Evolutionary conservation across 2,113 vertebrate species (phyloP).

Genomic region (Azemiops feae): DNA sequence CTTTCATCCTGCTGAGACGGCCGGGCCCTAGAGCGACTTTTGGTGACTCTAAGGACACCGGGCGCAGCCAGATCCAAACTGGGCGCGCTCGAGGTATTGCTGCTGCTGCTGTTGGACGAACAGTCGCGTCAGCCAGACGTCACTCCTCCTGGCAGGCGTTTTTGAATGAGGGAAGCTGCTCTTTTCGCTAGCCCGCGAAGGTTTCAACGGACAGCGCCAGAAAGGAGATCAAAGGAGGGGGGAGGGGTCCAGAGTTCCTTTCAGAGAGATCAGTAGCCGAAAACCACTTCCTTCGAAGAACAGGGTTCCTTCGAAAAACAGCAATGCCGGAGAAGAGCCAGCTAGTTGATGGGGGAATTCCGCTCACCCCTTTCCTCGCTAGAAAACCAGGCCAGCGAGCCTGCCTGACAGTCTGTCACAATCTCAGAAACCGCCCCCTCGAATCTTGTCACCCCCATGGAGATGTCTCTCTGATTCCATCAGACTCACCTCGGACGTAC

Average conservation of each 20-base stretch:
- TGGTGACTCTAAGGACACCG: background rate
- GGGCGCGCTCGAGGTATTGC: background rate
- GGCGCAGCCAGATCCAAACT: background rate
- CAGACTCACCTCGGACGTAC: background rate
- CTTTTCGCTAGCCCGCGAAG: background rate
- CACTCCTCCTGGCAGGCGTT: background rate
- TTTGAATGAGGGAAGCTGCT: background rate
- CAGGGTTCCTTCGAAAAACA: background rate
- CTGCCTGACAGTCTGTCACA: background rate
- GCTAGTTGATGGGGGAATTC: background rate
- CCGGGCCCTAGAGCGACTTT: background rate
- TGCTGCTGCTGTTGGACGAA: background rate
- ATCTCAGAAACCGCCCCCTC: background rate
- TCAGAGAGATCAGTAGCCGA: background rate
- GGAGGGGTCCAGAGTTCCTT: background rate
- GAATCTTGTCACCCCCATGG: background rate
- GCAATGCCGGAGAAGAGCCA: background rate
- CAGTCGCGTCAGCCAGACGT: background rate
- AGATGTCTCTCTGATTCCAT: background rate
- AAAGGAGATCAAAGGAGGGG: background rate
- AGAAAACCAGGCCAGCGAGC: background rate
- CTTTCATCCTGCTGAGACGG: background rate
- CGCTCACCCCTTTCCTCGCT: background rate
- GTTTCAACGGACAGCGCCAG: background rate
- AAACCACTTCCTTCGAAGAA: background rate